Conservation (phyloP, 2,113 vertebrate species). For the Oreotragus oreotragus region DNA sequence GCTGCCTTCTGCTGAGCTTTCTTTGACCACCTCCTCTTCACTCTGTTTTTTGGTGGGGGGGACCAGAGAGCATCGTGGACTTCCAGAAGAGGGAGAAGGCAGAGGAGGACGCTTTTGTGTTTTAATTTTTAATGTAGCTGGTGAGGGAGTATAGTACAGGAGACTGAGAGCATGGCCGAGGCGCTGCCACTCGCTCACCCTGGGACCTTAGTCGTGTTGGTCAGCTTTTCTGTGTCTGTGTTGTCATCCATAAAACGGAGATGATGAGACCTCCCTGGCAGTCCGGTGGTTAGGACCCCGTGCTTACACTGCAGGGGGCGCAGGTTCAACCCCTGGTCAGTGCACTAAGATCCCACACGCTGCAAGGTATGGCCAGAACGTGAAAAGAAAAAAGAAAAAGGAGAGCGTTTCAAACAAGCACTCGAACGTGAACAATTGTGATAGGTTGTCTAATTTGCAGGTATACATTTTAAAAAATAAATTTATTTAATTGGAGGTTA, state of each 20-base stretch:
- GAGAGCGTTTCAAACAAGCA: neutral
- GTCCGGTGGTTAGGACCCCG: fast-evolving
- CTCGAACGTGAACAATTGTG: neutral
- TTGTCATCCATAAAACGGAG: neutral
- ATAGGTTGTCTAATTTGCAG: neutral
- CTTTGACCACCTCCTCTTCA: neutral
- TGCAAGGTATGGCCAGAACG: neutral
- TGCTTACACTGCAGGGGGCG: neutral
- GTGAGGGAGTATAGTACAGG: neutral
- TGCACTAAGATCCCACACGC: neutral
- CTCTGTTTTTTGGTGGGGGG: neutral
- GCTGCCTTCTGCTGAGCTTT: neutral
- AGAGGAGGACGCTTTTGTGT: neutral
- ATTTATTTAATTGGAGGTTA: too few species aligned
- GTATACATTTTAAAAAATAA: neutral
- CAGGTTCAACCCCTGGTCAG: neutral
- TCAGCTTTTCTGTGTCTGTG: neutral
- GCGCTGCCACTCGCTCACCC: neutral
- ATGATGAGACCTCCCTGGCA: neutral
- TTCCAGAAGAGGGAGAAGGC: neutral
- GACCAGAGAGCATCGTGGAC: neutral
- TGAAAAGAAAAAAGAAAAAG: neutral
- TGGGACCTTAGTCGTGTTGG: neutral
- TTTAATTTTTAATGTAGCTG: neutral
- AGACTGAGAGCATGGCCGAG: neutral